Conservation (phyloP, 2,888 invertebrate genomes). For the Parnassius glacialis region DNA sequence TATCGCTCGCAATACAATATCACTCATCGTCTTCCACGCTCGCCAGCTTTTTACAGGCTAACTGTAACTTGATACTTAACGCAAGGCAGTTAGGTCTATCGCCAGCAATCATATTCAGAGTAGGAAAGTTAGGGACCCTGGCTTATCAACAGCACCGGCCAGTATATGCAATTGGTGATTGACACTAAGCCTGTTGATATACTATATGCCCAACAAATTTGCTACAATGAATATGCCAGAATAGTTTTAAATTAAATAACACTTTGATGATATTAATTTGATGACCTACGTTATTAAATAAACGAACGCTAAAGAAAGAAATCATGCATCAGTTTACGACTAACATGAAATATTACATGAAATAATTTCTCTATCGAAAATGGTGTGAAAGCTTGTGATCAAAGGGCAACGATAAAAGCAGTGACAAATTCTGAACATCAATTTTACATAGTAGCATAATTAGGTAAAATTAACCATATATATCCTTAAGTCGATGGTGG, state of each 20-base stretch:
- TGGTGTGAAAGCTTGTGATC: conserved; percentile 64
- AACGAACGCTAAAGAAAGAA: conserved; percentile 8
- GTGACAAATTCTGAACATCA: conserved; percentile 58
- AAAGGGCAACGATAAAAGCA: conserved; percentile 57
- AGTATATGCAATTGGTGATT: neutral
- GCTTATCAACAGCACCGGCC: neutral
- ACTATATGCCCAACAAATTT: neutral
- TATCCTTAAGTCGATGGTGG: conserved; percentile 27
- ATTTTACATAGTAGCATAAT: conserved; percentile 67
- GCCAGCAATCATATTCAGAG: conserved; percentile 46
- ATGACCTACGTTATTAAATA: neutral
- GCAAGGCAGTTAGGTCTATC: conserved; percentile 49
- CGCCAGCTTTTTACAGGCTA: conserved; percentile 58
- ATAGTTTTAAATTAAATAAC: neutral
- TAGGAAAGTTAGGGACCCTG: neutral
- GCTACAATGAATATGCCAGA: conserved; percentile 7
- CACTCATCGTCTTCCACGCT: conserved; percentile 66
- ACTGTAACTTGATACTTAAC: conserved; percentile 41
- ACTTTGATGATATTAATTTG: neutral
- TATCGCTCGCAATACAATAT: conserved; percentile 55
- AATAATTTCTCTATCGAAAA: conserved; percentile 60
- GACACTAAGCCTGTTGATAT: neutral
- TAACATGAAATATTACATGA: conserved; percentile 38
- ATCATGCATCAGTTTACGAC: conserved; percentile 22
- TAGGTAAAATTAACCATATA: conserved; percentile 32